Conservation (phyloP, 2,888 invertebrate species). For the Lasiommata megera region DNA sequence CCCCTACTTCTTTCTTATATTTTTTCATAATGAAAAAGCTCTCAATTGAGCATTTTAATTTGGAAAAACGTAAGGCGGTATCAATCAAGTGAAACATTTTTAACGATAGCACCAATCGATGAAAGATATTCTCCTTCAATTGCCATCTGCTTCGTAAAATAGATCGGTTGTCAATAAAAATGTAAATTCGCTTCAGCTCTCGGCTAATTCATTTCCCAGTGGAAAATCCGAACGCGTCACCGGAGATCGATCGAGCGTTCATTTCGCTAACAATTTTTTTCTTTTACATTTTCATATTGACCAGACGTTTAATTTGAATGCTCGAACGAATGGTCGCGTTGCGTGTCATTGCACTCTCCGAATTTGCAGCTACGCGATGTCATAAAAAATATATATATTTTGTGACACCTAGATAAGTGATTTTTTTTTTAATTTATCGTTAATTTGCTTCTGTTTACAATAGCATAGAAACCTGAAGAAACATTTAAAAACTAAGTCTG, state of each 20-base stretch:
- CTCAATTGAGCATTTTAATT: neutral
- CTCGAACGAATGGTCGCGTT: constrained; percentile 44
- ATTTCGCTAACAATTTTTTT: constrained; percentile 61
- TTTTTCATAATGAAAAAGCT: neutral
- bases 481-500: no score
- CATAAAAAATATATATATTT: neutral
- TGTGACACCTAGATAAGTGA: neutral
- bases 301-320: constrained; percentile 52
- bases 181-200: constrained; percentile 78
- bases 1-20: no score
- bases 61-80: neutral
- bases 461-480: no score
- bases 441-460: no score
- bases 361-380: neutral
- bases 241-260: constrained; percentile 78
- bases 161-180: constrained; percentile 81
- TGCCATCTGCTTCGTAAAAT: constrained; percentile 71
- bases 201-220: constrained; percentile 79
- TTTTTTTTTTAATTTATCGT: neutral
- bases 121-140: constrained; percentile 52
- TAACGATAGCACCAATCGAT: constrained; percentile 12
- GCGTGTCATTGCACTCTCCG: neutral
- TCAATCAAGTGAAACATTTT: constrained; percentile 3
- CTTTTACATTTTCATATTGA: constrained; percentile 69
- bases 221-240: constrained; percentile 77